These are phyloP conservation scores for Anolis apletophallus DNA, from an alignment of 2,797 vertebrate genomes.

Conservation along the genomic window DNA sequence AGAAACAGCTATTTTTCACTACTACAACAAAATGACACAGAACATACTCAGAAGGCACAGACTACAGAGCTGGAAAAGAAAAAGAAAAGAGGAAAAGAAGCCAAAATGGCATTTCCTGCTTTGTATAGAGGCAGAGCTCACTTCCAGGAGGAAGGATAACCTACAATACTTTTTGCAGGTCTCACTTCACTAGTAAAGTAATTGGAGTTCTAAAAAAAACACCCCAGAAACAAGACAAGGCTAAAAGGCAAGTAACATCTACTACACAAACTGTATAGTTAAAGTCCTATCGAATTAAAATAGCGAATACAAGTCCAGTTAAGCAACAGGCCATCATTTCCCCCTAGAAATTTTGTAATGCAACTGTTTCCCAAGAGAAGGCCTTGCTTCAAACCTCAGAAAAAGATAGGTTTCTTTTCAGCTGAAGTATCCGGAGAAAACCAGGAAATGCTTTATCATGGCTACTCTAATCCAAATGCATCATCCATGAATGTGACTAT, in stretches of 20 bases:
- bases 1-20: too few relatives aligned
- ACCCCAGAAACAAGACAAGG: too few relatives aligned
- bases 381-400: not conserved
- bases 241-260: too few relatives aligned
- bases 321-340: too few relatives aligned
- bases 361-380: not conserved
- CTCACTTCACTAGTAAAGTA: not conserved
- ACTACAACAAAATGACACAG: not conserved
- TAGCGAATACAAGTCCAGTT: too few relatives aligned
- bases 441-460: not conserved
- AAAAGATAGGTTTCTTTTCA: not conserved
- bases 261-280: too few relatives aligned
- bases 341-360: not conserved
- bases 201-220: not conserved
- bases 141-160: too few relatives aligned
- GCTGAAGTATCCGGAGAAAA: not conserved
- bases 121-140: not conserved
- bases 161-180: not conserved
- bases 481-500: not conserved
- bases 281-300: too few relatives aligned
- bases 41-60: not conserved
- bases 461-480: not conserved
- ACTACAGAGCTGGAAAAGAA: not conserved
- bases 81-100: not conserved
- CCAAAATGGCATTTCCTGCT: too few relatives aligned